A percentile compares a stretch with the other conserved stretches of the same genome.
These are phyloP conservation scores for Corythornis cristatus DNA, from an alignment of 2,113 vertebrate genomes.

Conservation along the genomic window DNA sequence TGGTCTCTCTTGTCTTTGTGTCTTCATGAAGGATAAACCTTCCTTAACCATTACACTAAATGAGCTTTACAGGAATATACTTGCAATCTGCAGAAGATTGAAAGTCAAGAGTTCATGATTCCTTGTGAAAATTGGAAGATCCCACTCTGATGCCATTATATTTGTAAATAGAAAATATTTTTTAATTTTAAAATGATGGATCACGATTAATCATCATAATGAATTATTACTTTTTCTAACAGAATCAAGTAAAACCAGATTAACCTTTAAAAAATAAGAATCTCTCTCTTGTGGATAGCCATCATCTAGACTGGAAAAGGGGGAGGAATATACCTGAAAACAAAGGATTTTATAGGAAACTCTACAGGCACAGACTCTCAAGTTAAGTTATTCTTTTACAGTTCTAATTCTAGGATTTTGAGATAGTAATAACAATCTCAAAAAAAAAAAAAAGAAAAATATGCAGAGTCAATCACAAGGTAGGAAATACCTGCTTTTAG, in stretches of 20 bases:
- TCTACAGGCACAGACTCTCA: accelerated
- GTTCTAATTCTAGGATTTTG: not conserved
- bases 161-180: not conserved
- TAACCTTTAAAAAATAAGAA: accelerated
- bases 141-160: accelerated
- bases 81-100: not conserved
- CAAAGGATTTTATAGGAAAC: not conserved
- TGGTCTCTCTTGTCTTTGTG: not conserved
- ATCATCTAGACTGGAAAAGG: not conserved
- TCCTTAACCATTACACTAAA: not conserved
- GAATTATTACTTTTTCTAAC: accelerated
- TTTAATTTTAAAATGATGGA: accelerated
- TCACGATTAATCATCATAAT: not conserved
- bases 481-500: not conserved
- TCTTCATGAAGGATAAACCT: not conserved
- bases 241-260: not conserved
- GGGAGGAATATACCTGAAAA: not conserved
- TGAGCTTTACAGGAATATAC: accelerated
- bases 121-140: not conserved
- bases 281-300: not conserved
- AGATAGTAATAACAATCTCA: not conserved
- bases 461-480: not conserved
- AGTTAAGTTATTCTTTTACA: not conserved
- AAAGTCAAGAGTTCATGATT: not conserved
- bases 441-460: too few species aligned